These are phyloP conservation scores for Thymelicus lineola DNA, from an alignment of 2,888 invertebrate species.

Conservation along the genomic window DNA sequence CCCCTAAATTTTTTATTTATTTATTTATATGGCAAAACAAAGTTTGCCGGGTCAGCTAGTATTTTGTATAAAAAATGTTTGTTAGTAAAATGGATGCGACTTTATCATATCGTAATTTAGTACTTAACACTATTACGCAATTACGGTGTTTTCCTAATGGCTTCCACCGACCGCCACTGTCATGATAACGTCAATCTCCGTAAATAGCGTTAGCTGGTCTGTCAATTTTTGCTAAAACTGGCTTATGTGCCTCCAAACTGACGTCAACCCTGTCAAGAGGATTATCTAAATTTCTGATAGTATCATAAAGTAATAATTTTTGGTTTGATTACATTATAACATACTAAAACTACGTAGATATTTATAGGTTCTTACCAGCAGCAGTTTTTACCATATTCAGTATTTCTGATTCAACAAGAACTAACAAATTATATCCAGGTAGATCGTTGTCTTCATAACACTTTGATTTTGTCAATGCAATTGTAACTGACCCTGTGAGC, in stretches of 20 bases:
- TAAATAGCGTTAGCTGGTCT: constrained; percentile 71
- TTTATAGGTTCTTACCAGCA: no score
- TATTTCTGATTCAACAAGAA: no score
- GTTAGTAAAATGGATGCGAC: neutral
- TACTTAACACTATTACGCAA: constrained; percentile 23
- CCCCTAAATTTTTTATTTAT: no score
- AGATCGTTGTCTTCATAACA: no score
- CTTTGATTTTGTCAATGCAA: neutral
- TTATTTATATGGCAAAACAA: no score
- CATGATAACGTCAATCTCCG: constrained; percentile 74
- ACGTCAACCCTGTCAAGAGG: constrained; percentile 65
- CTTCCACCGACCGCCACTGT: constrained; percentile 61
- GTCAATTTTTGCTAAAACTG: constrained; percentile 67
- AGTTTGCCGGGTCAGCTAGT: no score
- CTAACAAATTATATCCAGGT: no score
- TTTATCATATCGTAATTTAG: constrained; percentile 9
- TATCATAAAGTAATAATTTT: neutral
- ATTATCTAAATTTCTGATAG: constrained; percentile 71
- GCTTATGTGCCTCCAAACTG: constrained; percentile 62
- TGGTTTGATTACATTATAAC: neutral
- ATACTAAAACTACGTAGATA: neutral
- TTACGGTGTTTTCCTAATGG: constrained; percentile 66
- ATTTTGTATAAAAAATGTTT: neutral
- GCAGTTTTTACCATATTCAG: no score
- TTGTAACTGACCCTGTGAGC: neutral